Percentiles rank a stretch among this genome's conserved stretches.
Conservation (phyloP, 2,113 vertebrate species). For the Menidia beryllina region DNA sequence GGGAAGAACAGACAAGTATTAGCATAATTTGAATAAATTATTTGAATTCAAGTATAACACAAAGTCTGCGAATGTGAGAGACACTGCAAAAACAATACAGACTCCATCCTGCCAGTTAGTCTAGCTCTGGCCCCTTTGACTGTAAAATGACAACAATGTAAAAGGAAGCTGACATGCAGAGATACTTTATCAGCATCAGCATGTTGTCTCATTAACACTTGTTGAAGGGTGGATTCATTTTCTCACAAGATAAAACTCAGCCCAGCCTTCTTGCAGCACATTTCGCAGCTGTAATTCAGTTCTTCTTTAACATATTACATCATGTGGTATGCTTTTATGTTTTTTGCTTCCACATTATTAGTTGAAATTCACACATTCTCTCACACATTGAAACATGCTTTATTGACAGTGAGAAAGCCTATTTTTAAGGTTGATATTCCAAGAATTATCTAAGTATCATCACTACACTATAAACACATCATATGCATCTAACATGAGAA, state of each 20-base stretch:
- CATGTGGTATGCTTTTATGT: neutral
- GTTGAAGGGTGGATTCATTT: conserved; percentile 55
- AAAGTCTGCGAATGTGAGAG: neutral
- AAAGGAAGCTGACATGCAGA: conserved; percentile 41
- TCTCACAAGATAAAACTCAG: conserved; percentile 56
- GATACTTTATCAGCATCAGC: conserved; percentile 59
- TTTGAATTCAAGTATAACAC: neutral
- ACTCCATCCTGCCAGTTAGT: no score
- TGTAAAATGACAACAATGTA: neutral
- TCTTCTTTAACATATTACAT: neutral
- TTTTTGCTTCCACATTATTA: no score
- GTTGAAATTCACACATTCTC: neutral
- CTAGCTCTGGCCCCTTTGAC: neutral
- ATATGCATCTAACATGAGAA: no score
- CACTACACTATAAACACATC: no score
- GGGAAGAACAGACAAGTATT: no score
- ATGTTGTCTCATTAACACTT: conserved; percentile 24
- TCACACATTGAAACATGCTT: neutral
- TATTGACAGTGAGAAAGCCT: neutral
- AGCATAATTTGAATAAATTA: no score
- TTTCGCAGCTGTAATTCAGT: neutral
- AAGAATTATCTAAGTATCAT: no score
- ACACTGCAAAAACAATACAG: neutral
- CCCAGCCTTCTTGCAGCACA: conserved; percentile 3
- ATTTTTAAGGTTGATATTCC: no score